Base-by-base conservation (phyloP, 2,113 vertebrate species). In the Rattus rattus region DNA sequence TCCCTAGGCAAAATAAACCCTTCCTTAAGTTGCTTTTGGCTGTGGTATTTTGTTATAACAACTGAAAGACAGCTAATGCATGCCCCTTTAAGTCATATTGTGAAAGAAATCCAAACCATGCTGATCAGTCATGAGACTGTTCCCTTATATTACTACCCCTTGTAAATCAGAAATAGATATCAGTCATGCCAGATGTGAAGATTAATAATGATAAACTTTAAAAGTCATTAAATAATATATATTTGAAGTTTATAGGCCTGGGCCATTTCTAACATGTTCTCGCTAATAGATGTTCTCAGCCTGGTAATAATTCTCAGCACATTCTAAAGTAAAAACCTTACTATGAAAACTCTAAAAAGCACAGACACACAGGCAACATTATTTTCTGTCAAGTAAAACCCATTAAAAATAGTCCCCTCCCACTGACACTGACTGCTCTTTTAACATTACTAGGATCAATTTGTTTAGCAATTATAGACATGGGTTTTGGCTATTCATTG, bases 401-500 rank as follows among this genome's bases (percentile, higher is more conserved):
- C 20, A 83, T 83, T 59, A 90, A 65, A 83, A 95, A 90, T 79
- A 22, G 8, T 12, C 65, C 52, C 20, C 81, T 61, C 20, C 24
- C 63, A 43, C 52, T 77, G 24, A 61, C 56, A 43, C 52, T 77
- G 28, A 61, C 3, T 87, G 22, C 24, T 87, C 13, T 89, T 91
- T 93, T 94, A 72, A 85, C 47, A 77, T 49, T 91, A n/a, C 12
- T 67, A 76, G 77, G 56, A 56, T n/a, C n/a, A 93, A 88, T 83
- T 43, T 30, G 10, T 49, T 92, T 90, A 47, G 33, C 61, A 20
- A 80, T 30, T 95, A 88, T 56, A 70, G 30, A 59, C 49, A 84
- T 9, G 76, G 6, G 8, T 43, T 47, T 56, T 56, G 17, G 49
- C 70, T 92, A n/a, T 88, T 88, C 47, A 24, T 85, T 88, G 2